Evolutionary conservation across 2,797 vertebrate genomes (phyloP).

Genomic region (Onychomys arenicola): DNA sequence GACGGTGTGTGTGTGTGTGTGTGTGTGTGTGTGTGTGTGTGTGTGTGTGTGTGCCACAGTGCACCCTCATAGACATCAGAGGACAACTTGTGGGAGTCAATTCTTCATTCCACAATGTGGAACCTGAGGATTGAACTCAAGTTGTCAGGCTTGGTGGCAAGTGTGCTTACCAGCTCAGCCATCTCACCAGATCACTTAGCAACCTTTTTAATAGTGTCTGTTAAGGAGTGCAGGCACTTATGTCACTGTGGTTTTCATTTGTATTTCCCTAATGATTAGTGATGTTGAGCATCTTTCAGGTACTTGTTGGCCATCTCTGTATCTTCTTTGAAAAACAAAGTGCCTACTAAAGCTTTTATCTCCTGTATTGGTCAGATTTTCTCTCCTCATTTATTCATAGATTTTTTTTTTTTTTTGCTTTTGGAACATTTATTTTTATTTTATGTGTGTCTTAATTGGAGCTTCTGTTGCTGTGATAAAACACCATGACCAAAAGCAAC

Average conservation of each 20-base stretch:
- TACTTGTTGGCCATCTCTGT: background rate
- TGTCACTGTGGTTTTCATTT: background rate
- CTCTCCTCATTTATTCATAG: background rate
- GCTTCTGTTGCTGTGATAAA: background rate
- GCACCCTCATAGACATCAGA: background rate
- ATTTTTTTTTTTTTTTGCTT: background rate
- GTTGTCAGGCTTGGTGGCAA: background rate
- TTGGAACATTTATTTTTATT: background rate
- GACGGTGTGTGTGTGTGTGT: background rate
- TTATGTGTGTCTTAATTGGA: background rate
- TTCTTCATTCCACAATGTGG: background rate
- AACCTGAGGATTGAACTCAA: background rate
- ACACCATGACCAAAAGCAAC: background rate
- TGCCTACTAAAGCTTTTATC: background rate
- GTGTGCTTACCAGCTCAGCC: background rate
- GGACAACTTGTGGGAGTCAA: background rate
- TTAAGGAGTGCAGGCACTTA: background rate
- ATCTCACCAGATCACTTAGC: no score
- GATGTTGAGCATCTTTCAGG: background rate
- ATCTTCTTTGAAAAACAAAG: background rate
- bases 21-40: no score
- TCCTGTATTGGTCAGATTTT: background rate
- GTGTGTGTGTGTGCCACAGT: no score
- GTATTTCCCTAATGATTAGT: background rate
- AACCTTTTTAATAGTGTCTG: background rate